These are phyloP conservation scores for Procambarus clarkii DNA, from an alignment of 1,140 invertebrate species.

Conservation along the genomic window DNA sequence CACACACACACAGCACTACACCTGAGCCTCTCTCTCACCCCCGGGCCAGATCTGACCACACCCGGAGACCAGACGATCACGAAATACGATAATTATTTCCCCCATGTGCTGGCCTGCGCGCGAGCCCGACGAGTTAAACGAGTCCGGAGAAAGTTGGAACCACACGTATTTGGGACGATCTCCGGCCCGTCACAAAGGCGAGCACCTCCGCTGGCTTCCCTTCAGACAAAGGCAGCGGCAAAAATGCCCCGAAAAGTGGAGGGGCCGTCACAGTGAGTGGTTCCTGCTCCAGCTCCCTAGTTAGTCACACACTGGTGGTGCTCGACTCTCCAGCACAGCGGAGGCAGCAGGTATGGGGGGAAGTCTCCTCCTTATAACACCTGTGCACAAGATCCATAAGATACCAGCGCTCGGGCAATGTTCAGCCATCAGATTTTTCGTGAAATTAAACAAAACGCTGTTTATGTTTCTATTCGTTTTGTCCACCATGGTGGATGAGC, in stretches of 20 bases:
- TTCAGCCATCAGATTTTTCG: neutral
- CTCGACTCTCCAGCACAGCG: too few species aligned
- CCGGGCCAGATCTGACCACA: too few species aligned
- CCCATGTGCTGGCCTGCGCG: too few species aligned
- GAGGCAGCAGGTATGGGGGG: too few species aligned
- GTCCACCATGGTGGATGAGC: neutral
- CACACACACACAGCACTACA: constrained; percentile 16
- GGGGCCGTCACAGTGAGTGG: neutral
- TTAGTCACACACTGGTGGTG: neutral
- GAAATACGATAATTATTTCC: too few species aligned
- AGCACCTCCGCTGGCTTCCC: neutral
- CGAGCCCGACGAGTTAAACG: neutral
- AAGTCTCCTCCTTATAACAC: neutral
- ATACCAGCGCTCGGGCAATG: neutral
- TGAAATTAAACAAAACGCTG: neutral
- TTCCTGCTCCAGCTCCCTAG: neutral
- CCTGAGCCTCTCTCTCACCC: too few species aligned
- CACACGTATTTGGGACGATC: neutral
- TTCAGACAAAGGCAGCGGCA: neutral
- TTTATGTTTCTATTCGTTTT: neutral
- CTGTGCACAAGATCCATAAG: neutral
- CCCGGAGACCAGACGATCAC: too few species aligned
- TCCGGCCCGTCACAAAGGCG: neutral
- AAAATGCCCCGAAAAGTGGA: constrained; percentile 6
- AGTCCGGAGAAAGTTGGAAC: neutral